A percentile compares a stretch with the other conserved stretches of the same genome.
phyloP scores from a whole-genome alignment of 1,140 invertebrate species.

The Drosophila busckii region DNA sequence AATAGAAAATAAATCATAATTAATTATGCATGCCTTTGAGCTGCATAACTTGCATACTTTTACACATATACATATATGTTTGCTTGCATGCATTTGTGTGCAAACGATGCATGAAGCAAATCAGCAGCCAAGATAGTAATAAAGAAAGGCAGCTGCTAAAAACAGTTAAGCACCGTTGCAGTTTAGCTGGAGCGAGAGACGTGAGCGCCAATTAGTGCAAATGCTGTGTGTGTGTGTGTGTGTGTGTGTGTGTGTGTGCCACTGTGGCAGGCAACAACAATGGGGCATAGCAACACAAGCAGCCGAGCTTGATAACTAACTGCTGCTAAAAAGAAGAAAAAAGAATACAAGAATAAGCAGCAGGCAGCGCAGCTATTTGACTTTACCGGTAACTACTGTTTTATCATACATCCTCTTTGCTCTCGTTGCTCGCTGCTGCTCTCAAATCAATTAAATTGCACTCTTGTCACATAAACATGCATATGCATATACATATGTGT shows the following conservation, averaged over 20 bases:
- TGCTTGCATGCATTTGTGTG: slow-evolving; percentile 8
- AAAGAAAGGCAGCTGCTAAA: slow-evolving; percentile 40
- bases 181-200: slow-evolving; percentile 27
- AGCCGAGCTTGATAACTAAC: no score
- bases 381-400: slow-evolving; percentile 22
- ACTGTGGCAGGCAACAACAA: slow-evolving; percentile 58
- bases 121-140: slow-evolving; percentile 1
- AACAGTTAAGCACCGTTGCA: slow-evolving; percentile 63
- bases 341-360: no score
- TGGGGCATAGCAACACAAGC: slow-evolving; percentile 65
- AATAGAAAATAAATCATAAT: slow-evolving; percentile 47
- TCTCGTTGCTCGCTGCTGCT: slow-evolving; percentile 32
- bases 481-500: slow-evolving; percentile 1
- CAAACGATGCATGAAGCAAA: slow-evolving; percentile 3
- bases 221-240: no score
- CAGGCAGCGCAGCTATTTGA: no score
- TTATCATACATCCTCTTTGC: slow-evolving; percentile 15
- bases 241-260: no score
- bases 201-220: slow-evolving; percentile 64
- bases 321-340: no score
- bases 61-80: background rate
- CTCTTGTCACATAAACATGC: slow-evolving; percentile 43
- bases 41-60: slow-evolving; percentile 11
- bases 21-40: slow-evolving; percentile 56
- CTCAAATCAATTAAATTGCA: slow-evolving; percentile 75